Percentiles rank a stretch among this genome's conserved stretches.
These are phyloP conservation scores for Loxodonta africana DNA, from an alignment of 2,113 vertebrate genomes.

Conservation along the genomic window DNA sequence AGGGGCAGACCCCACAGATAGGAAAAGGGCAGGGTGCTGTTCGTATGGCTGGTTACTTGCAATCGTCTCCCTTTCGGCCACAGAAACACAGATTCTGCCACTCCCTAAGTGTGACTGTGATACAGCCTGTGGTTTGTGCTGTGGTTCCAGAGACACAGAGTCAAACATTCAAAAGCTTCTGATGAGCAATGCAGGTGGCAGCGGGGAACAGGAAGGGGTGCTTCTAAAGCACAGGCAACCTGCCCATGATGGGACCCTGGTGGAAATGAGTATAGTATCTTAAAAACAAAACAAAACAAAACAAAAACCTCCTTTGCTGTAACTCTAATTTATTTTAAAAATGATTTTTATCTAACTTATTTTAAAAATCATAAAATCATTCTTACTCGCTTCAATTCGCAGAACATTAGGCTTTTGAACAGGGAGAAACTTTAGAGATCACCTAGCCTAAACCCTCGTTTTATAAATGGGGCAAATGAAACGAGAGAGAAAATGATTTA, in stretches of 20 bases:
- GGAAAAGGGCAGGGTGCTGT: conserved; percentile 41
- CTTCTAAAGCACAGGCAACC: neutral
- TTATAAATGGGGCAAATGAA: neutral
- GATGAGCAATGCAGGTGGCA: neutral
- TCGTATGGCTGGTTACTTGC: fast-evolving
- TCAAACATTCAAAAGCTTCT: neutral
- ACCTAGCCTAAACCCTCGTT: neutral
- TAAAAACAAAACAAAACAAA: neutral
- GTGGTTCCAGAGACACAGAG: neutral
- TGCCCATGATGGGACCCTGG: neutral
- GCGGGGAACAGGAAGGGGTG: neutral
- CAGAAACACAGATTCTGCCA: neutral
- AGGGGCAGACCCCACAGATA: conserved; percentile 86
- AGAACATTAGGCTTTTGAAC: neutral
- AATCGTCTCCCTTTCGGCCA: neutral
- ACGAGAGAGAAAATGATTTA: neutral
- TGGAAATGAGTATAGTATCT: neutral
- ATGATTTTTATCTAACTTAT: neutral
- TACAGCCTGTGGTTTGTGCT: neutral
- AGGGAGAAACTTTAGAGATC: neutral
- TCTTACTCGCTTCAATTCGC: conserved; percentile 7
- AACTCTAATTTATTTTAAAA: neutral
- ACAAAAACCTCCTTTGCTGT: neutral
- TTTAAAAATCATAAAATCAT: neutral
- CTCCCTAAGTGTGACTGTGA: fast-evolving